Percentiles rank a stretch among this genome's conserved stretches.
Conservation (phyloP, 2,797 vertebrate genomes). For the Meriones psammophilus region DNA sequence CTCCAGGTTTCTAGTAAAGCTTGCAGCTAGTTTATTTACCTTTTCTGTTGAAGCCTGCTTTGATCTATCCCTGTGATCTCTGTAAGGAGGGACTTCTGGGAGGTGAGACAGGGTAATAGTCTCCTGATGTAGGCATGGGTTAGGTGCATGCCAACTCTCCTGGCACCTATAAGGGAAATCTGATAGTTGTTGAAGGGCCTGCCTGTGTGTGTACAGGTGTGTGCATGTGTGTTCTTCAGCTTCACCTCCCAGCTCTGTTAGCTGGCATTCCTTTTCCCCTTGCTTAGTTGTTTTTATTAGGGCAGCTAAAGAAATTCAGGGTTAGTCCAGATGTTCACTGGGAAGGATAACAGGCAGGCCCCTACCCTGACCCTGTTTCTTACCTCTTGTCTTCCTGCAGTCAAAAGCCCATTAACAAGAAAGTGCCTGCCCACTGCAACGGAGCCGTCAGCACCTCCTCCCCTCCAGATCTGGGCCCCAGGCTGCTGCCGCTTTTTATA, state of each 20-base stretch:
- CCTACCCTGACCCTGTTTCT: conserved; percentile 73
- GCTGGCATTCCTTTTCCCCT: neutral
- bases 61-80: neutral
- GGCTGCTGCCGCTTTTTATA: conserved; percentile 87
- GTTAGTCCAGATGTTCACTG: neutral
- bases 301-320: conserved; percentile 44
- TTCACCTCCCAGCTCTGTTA: neutral
- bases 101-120: neutral
- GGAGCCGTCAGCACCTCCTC: conserved; percentile 84
- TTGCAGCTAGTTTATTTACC: conserved; percentile 11
- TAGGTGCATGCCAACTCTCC: neutral
- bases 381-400: conserved; percentile 89
- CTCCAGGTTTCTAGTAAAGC: conserved; percentile 49
- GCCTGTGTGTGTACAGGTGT: neutral
- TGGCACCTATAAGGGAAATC: neutral
- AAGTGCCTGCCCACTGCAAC: conserved; percentile 90
- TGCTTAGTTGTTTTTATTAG: neutral
- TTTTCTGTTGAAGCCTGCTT: neutral
- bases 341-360: conserved; percentile 7
- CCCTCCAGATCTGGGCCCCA: conserved; percentile 82
- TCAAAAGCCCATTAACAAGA: conserved; percentile 97
- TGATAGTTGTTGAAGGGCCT: neutral
- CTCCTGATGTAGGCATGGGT: neutral
- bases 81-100: neutral
- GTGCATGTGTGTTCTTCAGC: neutral